These are phyloP conservation scores for Spheniscus humboldti DNA, from an alignment of 2,797 vertebrate genomes.

Conservation along the genomic window DNA sequence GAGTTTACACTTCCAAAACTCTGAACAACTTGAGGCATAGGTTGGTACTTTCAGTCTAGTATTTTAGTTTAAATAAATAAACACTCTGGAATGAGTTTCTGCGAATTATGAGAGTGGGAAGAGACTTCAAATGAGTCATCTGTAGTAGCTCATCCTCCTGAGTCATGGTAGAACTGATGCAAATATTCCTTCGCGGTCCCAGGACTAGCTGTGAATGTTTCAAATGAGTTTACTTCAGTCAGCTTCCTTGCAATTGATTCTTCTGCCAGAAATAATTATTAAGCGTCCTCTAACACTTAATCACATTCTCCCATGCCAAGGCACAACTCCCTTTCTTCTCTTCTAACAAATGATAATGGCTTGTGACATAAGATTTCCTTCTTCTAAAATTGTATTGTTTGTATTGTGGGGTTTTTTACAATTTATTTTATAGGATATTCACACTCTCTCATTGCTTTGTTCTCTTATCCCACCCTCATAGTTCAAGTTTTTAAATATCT, in stretches of 20 bases:
- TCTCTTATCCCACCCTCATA: background rate
- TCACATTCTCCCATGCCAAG: background rate
- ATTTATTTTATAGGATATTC: background rate
- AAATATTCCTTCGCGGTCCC: background rate
- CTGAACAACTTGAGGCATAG: background rate
- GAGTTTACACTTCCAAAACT: background rate
- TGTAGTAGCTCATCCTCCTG: background rate
- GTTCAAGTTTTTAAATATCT: background rate
- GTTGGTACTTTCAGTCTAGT: background rate
- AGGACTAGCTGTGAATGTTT: background rate
- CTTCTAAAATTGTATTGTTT: background rate
- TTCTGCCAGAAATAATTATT: background rate
- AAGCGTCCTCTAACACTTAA: background rate
- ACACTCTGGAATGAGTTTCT: background rate
- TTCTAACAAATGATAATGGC: background rate
- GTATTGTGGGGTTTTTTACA: accelerated
- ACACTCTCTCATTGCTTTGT: background rate
- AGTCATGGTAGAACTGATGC: background rate
- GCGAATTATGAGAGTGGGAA: background rate
- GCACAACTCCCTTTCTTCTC: background rate
- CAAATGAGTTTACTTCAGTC: background rate
- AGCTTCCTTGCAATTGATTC: background rate
- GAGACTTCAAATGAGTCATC: background rate
- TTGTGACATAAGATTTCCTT: background rate
- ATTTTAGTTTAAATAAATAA: background rate